A percentile compares a stretch with the other conserved stretches of the same genome.
phyloP scores from a whole-genome alignment of 2,797 vertebrate genomes.

The Takifugu ocellatus region DNA sequence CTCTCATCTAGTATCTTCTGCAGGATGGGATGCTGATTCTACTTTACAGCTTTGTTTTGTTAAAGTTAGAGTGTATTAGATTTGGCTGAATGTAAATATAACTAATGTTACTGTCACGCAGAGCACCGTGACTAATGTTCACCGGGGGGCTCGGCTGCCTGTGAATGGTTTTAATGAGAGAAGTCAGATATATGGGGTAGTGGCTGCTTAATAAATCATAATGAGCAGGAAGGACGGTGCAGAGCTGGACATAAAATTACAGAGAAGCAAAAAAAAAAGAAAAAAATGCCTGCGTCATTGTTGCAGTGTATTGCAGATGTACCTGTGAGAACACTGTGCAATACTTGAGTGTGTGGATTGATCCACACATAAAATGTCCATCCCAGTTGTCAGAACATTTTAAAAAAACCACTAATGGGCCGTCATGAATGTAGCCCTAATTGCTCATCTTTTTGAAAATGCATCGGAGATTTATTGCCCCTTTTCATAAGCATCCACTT shows the following conservation, averaged over 20 bases:
- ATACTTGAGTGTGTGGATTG: too few relatives aligned
- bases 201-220: slow-evolving; percentile 41
- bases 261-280: neutral
- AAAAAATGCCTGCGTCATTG: neutral
- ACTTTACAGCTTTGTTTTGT: too few relatives aligned
- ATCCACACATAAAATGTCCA: too few relatives aligned
- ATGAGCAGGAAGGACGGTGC: slow-evolving; percentile 10
- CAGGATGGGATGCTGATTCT: too few relatives aligned
- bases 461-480: slow-evolving; percentile 29
- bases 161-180: slow-evolving; percentile 29
- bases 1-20: too few relatives aligned
- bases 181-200: slow-evolving; percentile 12
- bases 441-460: slow-evolving; percentile 38
- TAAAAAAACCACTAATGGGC: slow-evolving; percentile 42
- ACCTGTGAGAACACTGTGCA: neutral
- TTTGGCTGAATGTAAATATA: neutral
- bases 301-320: slow-evolving; percentile 1
- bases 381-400: too few relatives aligned
- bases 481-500: slow-evolving; percentile 48
- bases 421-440: slow-evolving; percentile 39
- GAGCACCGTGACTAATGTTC: slow-evolving; percentile 19
- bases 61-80: neutral
- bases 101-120: neutral
- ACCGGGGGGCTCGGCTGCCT: slow-evolving; percentile 9
- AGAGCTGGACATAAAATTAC: slow-evolving; percentile 13